Conservation (phyloP, 1,140 invertebrate genomes). For the Popillia japonica region DNA sequence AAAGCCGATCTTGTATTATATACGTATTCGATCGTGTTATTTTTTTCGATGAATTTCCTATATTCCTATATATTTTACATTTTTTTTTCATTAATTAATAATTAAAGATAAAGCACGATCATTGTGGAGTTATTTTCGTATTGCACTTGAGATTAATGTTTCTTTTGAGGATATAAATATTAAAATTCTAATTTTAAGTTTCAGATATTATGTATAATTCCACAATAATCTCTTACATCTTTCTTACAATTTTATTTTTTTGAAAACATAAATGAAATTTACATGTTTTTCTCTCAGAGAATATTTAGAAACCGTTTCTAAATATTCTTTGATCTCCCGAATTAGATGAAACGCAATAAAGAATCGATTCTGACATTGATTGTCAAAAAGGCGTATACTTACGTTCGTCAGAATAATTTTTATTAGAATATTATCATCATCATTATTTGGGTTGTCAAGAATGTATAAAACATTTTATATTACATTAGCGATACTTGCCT, state of each 20-base stretch:
- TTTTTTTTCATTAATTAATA: background rate
- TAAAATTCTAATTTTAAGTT: background rate
- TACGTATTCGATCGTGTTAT: background rate
- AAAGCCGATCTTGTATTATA: constrained; percentile 9
- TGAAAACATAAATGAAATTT: background rate
- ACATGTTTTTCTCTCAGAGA: background rate
- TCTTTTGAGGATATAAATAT: background rate
- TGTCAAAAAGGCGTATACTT: constrained; percentile 54
- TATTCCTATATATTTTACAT: background rate
- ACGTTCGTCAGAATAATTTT: constrained; percentile 42
- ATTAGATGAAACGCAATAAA: background rate
- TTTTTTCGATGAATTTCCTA: constrained; percentile 8
- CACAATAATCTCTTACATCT: constrained; percentile 29
- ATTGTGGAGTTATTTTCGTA: constrained; percentile 9
- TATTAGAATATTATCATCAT: too few species aligned
- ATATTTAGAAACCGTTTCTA: constrained; percentile 36
- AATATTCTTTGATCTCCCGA: background rate
- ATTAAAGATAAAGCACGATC: background rate
- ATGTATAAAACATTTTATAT: constrained; percentile 12
- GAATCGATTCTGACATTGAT: constrained; percentile 50
- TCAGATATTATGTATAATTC: constrained; percentile 29
- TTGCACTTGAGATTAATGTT: background rate
- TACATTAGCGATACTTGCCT: background rate
- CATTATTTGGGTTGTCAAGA: background rate
- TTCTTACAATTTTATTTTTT: constrained; percentile 27